Conservation (phyloP, 2,113 vertebrate genomes). For the Asarcornis scutulata region DNA sequence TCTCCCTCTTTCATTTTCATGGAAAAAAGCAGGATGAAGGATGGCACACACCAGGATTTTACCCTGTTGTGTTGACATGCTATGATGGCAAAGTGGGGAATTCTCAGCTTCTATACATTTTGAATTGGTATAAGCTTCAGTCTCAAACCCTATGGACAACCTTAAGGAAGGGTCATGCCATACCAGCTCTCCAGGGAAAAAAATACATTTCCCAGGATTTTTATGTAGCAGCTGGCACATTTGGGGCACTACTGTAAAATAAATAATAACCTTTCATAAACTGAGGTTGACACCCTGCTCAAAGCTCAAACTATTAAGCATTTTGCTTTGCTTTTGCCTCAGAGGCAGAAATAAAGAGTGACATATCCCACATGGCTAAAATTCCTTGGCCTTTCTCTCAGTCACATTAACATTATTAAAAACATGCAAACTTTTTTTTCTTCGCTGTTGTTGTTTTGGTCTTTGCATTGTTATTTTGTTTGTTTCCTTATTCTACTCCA, state of each 20-base stretch:
- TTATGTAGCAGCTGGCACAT: slow-evolving; percentile 35
- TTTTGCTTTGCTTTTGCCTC: slow-evolving; percentile 48
- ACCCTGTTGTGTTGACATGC: not conserved
- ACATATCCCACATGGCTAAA: slow-evolving; percentile 53
- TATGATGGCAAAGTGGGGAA: slow-evolving; percentile 17
- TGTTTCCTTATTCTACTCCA: slow-evolving; percentile 57
- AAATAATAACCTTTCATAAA: slow-evolving; percentile 42
- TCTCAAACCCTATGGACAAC: not conserved
- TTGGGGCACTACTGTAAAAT: slow-evolving; percentile 51
- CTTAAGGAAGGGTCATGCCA: slow-evolving; percentile 12
- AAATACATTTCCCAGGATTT: slow-evolving; percentile 32
- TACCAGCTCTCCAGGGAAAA: not conserved
- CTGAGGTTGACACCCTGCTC: slow-evolving; percentile 55
- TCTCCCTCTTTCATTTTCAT: not conserved
- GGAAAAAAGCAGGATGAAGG: not conserved
- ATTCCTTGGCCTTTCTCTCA: slow-evolving; percentile 60
- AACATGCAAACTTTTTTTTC: slow-evolving; percentile 33
- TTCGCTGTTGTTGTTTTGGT: slow-evolving; percentile 52
- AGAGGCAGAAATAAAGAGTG: slow-evolving; percentile 66
- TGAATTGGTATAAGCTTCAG: not conserved
- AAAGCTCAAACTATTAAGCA: slow-evolving; percentile 24
- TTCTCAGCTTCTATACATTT: not conserved
- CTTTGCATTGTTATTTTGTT: slow-evolving; percentile 61
- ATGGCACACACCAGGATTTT: slow-evolving; percentile 14
- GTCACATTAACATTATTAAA: slow-evolving; percentile 69